Conservation (phyloP, 2,797 vertebrate species). For the Thunnus albacares region DNA sequence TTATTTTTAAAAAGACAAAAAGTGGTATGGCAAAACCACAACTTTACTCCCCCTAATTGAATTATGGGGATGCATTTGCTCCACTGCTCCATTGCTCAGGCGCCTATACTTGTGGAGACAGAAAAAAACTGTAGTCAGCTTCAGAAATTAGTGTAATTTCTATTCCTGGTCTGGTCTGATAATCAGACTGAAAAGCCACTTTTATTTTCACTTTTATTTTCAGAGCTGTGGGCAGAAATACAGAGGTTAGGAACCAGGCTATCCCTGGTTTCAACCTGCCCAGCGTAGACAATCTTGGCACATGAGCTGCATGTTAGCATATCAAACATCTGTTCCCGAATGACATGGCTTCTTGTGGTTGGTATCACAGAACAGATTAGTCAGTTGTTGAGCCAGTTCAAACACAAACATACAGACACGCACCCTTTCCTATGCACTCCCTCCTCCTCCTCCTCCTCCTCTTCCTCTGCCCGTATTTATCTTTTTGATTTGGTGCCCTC, state of each 20-base stretch:
- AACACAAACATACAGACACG: slow-evolving; percentile 15
- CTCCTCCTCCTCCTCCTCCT: background rate
- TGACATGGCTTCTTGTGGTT: slow-evolving; percentile 30
- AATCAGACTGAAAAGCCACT: slow-evolving; percentile 7
- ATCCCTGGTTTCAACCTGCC: background rate
- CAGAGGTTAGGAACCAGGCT: background rate
- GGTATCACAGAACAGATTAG: slow-evolving; percentile 48
- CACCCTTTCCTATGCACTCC: background rate
- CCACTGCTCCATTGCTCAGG: too few relatives aligned
- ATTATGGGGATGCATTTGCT: too few relatives aligned
- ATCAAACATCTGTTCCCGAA: slow-evolving; percentile 22
- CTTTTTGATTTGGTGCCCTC: slow-evolving; percentile 48
- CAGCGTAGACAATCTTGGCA: slow-evolving; percentile 9
- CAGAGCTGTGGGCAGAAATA: background rate
- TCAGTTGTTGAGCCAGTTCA: slow-evolving; percentile 38
- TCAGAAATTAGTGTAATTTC: background rate
- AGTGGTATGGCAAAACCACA: too few relatives aligned
- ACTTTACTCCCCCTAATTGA: too few relatives aligned
- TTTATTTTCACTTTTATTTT: background rate
- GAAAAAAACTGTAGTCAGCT: background rate
- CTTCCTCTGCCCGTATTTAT: slow-evolving; percentile 40
- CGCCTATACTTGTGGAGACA: background rate
- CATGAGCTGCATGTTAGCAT: slow-evolving; percentile 8
- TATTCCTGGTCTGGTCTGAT: background rate
- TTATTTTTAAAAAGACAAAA: too few relatives aligned